Evolutionary conservation across 2,797 vertebrate species (phyloP), one percentile per base, ranked within the genome.

Genomic region (Pipistrellus pygmaeus): DNA sequence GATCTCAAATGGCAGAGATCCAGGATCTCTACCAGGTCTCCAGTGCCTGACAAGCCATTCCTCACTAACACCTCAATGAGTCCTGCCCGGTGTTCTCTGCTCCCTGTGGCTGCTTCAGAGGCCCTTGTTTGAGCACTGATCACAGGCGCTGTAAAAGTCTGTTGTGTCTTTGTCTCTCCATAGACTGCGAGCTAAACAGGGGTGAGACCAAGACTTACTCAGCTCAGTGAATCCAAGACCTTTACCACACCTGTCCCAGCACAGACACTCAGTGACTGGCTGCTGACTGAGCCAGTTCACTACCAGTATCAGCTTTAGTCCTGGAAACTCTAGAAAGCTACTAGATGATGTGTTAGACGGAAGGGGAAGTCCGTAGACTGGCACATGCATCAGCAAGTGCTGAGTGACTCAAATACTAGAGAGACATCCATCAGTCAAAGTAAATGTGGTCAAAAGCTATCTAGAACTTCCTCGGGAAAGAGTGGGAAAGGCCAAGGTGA

Each of bases 151-250:
- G 20, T 18, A 13, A 25, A 4, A 27, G 9, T 41, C 66, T 60
- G 25, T 20, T 51, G 46, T 32, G 69, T 64, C 41, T 75, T 5
- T 81, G 14, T 44, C 18, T 68, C 30, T 11, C 18, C 0, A 0
- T 7, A 53, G 69, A 48, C 64, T 66, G 30, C 27, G 57, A 75
- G 75, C 12, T 15, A 69, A 82, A 9, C 23, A 73, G 13, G 46
- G 62, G 27, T 27, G 12, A 77, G 44, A 41, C 64, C 25, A 23
- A 87, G 48, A 32, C 87, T 94, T 68, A 55, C 48, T 82, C 76
- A 88, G 60, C 81, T 90, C 48, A 1, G 35, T 51, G 75, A 92
- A 80, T 55, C 60, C 41, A 77, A 78, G 71, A 68, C 76, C n/a
- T 77, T 1, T 17, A 76, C 68, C 57, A 13, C 2, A 35, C 77